phyloP scores from a whole-genome alignment of 1,140 invertebrate species.

The Bombyx mori region DNA sequence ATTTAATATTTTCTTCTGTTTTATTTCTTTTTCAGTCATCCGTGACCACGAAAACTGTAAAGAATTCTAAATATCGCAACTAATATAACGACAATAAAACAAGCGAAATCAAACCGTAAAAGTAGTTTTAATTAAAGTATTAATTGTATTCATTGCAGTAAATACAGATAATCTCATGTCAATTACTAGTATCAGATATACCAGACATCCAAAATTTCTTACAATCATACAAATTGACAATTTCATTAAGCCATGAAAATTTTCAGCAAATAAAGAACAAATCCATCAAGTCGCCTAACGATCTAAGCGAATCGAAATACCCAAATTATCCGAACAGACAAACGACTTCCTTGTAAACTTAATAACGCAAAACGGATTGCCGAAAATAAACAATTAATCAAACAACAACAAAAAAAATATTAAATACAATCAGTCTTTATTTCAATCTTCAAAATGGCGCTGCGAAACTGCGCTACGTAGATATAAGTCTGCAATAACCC shows the following conservation, averaged over 20 bases:
- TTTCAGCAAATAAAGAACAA: slow-evolving; percentile 10
- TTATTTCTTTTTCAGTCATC: no score
- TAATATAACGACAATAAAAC: no score
- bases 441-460: slow-evolving; percentile 60
- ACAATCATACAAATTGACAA: not conserved
- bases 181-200: no score
- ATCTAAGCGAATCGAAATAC: slow-evolving; percentile 24
- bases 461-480: slow-evolving; percentile 52
- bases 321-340: slow-evolving; percentile 46
- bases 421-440: slow-evolving; percentile 57
- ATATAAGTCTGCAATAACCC: slow-evolving; percentile 67
- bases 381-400: slow-evolving; percentile 64
- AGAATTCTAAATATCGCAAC: no score
- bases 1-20: no score
- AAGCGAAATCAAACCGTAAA: no score
- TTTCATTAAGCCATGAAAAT: not conserved
- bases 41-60: no score
- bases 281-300: slow-evolving; percentile 10
- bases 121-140: no score
- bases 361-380: slow-evolving; percentile 67
- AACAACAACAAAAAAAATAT: slow-evolving; percentile 37
- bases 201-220: no score
- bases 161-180: no score
- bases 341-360: slow-evolving; percentile 66
- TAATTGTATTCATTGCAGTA: no score